Evolutionary conservation across 2,888 invertebrate genomes (phyloP).

Genomic region (Craniophora ligustri): DNA sequence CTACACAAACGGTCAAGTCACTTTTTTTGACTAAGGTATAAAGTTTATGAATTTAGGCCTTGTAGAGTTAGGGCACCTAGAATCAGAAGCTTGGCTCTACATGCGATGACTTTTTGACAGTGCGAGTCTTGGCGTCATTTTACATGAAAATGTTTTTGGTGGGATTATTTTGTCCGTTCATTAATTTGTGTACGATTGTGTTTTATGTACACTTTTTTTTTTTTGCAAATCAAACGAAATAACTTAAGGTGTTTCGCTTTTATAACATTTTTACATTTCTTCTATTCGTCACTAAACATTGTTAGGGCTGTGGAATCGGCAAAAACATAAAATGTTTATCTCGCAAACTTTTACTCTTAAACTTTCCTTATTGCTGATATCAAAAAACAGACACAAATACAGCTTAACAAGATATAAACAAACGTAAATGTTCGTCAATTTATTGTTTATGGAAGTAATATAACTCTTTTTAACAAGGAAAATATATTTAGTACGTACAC

Average conservation of each 20-base stretch:
- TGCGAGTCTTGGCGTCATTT: too few species aligned
- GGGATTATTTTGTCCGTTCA: too few species aligned
- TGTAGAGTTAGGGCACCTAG: too few species aligned
- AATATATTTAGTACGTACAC: too few species aligned
- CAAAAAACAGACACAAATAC: slow-evolving; percentile 37
- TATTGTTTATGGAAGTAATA: not conserved
- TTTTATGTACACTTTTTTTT: slow-evolving; percentile 4
- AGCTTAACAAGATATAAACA: slow-evolving; percentile 31
- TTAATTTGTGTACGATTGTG: not conserved
- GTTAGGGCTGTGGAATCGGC: slow-evolving; percentile 31
- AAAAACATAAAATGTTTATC: slow-evolving; percentile 49
- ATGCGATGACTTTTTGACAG: too few species aligned
- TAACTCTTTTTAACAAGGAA: not conserved
- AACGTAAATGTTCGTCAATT: not conserved
- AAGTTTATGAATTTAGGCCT: too few species aligned
- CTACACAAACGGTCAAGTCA: too few species aligned
- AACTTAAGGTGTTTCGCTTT: slow-evolving; percentile 30
- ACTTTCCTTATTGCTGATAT: slow-evolving; percentile 45
- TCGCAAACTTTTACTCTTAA: slow-evolving; percentile 36
- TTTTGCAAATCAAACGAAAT: slow-evolving; percentile 30
- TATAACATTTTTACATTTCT: slow-evolving; percentile 30
- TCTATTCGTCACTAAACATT: slow-evolving; percentile 35
- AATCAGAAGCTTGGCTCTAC: too few species aligned
- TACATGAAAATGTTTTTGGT: too few species aligned
- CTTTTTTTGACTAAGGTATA: too few species aligned